Evolutionary conservation across 1,140 invertebrate species (phyloP).

Genomic region (Macrobrachium nipponense): DNA sequence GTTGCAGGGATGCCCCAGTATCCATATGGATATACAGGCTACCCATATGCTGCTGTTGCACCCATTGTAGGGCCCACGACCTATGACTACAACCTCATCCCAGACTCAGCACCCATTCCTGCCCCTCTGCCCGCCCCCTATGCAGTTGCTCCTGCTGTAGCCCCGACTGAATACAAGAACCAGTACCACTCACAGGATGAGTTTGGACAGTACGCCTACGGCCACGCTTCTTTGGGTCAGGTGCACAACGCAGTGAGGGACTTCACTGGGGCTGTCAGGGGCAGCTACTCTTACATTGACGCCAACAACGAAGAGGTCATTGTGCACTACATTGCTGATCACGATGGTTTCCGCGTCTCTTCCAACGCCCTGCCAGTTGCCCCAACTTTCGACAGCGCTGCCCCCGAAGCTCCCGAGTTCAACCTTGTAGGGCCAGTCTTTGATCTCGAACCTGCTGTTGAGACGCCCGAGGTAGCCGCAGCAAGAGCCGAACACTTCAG

Average conservation of each 20-base stretch:
- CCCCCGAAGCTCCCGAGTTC: constrained; percentile 53
- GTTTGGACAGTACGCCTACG: constrained; percentile 63
- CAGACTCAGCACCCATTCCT: constrained; percentile 16
- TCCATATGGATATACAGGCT: neutral
- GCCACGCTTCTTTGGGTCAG: constrained; percentile 54
- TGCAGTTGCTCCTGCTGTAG: constrained; percentile 10
- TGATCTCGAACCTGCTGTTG: constrained; percentile 10
- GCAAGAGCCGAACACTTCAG: constrained; percentile 50
- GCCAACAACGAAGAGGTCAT: constrained; percentile 30
- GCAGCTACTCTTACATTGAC: constrained; percentile 37
- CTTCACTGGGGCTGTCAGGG: constrained; percentile 35
- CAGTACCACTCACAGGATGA: constrained; percentile 75
- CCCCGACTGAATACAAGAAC: constrained; percentile 55
- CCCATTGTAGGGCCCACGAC: neutral
- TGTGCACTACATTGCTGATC: constrained; percentile 39
- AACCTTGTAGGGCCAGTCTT: constrained; percentile 35
- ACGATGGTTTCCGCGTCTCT: constrained; percentile 53
- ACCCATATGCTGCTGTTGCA: constrained; percentile 28
- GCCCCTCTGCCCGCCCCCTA: neutral
- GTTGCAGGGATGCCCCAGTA: constrained; percentile 28
- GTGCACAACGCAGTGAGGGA: constrained; percentile 53
- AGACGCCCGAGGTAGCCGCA: constrained; percentile 31
- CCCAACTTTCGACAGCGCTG: constrained; percentile 65
- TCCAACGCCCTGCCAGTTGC: constrained; percentile 54
- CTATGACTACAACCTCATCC: constrained; percentile 31